Evolutionary conservation across 2,888 invertebrate species (phyloP), one percentile per base, ranked within the genome.

Genomic region (Dryomyza anilis): DNA sequence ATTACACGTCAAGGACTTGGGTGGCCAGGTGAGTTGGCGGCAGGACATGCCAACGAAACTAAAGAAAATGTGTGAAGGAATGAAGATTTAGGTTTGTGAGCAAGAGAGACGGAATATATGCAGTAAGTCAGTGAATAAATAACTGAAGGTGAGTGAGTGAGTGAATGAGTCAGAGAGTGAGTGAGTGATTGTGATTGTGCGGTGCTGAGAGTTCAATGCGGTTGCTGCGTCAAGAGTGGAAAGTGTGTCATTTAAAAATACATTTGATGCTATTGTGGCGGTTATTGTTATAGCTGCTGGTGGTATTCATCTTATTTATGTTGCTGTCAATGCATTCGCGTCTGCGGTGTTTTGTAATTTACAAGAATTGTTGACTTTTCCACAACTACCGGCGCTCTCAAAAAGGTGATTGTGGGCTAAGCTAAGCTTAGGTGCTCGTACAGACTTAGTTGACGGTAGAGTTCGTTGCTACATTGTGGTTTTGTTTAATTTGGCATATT

Each of bases 1-100:
- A 88, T 72, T 88, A 87, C 68, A 86, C 87, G 27, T 85, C 86
- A 5, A 87, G 87, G 71, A 86, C 87, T 16, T 90, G 89, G 88
- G 83, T 85, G 69, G 85, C 87, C 62, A 87, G 86, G 89, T 89
- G 81, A 75, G 68, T 60, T 8, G 30, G 16, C 10, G 4, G 10
- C 19, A 19, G 12, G 50, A 19, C 7, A 23, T 6, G 48, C 3
- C 21, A 21, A 21, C n/a, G n/a, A n/a, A n/a, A n/a, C n/a, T n/a
- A n/a, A n/a, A n/a, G n/a, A n/a, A n/a, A n/a, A n/a, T n/a, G n/a
- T n/a, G n/a, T n/a, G n/a, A n/a, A n/a, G n/a, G n/a, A n/a, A n/a
- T n/a, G n/a, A n/a, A n/a, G n/a, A n/a, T n/a, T n/a, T n/a, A n/a
- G n/a, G n/a, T n/a, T n/a, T n/a, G n/a, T n/a, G n/a, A n/a, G n/a